Evolutionary conservation across 1,140 invertebrate species (phyloP), one percentile per base, ranked within the genome.

Genomic region (Hestina assimilis): DNA sequence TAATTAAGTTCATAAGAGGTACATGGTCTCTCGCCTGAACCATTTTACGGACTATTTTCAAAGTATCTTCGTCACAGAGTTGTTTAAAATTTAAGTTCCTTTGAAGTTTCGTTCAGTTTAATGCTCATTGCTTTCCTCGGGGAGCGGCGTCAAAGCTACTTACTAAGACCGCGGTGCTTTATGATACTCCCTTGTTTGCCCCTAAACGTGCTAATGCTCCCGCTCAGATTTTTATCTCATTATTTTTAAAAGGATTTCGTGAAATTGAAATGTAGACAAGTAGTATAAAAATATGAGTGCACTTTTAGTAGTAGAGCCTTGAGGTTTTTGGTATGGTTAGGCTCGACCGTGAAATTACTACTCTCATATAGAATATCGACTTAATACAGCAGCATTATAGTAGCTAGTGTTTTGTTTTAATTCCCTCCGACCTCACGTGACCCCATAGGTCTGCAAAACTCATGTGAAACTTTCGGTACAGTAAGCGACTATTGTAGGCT

Each of bases 71-170:
- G 43, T 52, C 48, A 59, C 47, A 21, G 38, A 59, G 56, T 56
- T 59, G 51, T 50, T 63, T 63, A 63, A 63, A 58, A 55, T 59
- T 63, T 54, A 66, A 66, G 50, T 63, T 63, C 53, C 46, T 63
- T 66, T 63, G 59, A 63, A 59, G 59, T 66, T 63, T 55, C 55
- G 52, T 63, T 55, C 45, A 52, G 48, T 59, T 55, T 66, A 66
- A 63, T 63, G 52, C 43, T 63, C 55, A 59, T 59, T 63, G 51
- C 64, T 58, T 59, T 59, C 60, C 54, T 51, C 47, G 52, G 60
- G 60, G 55, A 58, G 33, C 40, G 23, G 45, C 52, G 60, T 66
- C 52, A 55, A 63, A 63, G 64, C 60, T 66, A 57, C 59, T 62
- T 66, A 62, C 48, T 61, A 54, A 40, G 31, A 52, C 53, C 48